These are phyloP conservation scores for Orthonevra nobilis DNA, from an alignment of 2,888 invertebrate genomes.

Conservation along the genomic window DNA sequence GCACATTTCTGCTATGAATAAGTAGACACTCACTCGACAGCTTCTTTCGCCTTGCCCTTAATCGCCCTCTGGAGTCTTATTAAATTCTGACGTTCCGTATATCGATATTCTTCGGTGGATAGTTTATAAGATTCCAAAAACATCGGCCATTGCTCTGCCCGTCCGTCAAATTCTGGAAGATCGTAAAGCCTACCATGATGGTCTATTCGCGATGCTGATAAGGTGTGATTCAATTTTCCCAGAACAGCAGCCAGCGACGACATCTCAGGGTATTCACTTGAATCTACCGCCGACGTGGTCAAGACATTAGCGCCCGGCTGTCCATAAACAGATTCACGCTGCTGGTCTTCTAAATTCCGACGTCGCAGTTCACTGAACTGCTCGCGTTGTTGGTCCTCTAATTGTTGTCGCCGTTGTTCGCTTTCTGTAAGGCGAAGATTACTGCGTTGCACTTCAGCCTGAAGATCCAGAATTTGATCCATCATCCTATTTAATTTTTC, in stretches of 20 bases:
- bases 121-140: conserved; percentile 8
- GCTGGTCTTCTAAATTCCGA: no score
- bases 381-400: background rate
- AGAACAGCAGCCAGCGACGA: background rate
- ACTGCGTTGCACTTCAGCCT: conserved; percentile 3
- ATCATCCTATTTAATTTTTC: background rate
- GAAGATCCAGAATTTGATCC: background rate
- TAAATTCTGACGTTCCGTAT: conserved; percentile 19
- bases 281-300: background rate
- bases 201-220: background rate
- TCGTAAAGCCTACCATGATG: conserved; percentile 2
- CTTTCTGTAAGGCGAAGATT: background rate
- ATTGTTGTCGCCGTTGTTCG: background rate
- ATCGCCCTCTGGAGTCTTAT: conserved; percentile 26
- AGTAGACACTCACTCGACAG: conserved; percentile 46
- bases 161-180: conserved; percentile 40
- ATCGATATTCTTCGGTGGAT: background rate
- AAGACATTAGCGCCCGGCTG: background rate
- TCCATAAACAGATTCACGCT: no score
- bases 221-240: no score
- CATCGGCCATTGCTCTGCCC: conserved; percentile 37
- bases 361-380: no score
- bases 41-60: conserved; percentile 29
- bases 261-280: background rate
- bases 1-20: conserved; percentile 13